A percentile compares a stretch with the other conserved stretches of the same genome.
Conservation (phyloP, 2,113 vertebrate species). For the Coracopsis vasa region DNA sequence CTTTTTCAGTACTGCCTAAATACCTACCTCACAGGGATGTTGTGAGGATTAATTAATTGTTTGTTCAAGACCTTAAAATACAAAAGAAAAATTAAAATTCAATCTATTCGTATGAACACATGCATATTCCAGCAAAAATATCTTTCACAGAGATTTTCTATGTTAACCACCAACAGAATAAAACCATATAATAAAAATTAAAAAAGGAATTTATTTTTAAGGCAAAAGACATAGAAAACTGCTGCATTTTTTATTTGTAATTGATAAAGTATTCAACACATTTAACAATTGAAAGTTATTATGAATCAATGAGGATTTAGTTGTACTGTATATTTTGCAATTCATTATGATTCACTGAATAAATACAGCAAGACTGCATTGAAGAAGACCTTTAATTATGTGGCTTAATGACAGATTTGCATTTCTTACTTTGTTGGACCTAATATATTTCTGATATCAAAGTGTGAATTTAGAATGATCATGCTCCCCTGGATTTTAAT, state of each 20-base stretch:
- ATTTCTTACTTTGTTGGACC: not conserved
- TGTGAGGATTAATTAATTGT: conserved; percentile 44
- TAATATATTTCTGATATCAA: not conserved
- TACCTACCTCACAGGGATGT: conserved; percentile 65
- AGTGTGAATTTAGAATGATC: not conserved
- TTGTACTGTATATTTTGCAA: not conserved
- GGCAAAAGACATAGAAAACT: not conserved
- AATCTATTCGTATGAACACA: not conserved
- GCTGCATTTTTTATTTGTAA: not conserved
- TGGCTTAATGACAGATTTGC: not conserved
- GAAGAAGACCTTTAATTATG: not conserved
- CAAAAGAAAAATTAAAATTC: not conserved
- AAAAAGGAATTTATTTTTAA: conserved; percentile 1
- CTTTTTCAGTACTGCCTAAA: not conserved
- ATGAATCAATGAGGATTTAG: not conserved
- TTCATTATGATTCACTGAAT: not conserved
- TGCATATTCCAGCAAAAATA: not conserved
- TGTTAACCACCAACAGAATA: not conserved
- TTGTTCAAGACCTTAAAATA: not conserved
- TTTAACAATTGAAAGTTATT: not conserved
- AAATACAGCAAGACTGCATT: conserved; percentile 14
- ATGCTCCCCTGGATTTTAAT: not conserved
- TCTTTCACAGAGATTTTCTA: not conserved
- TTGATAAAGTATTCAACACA: not conserved
- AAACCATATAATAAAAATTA: not conserved